A percentile compares a stretch with the other conserved stretches of the same genome.
phyloP scores from a whole-genome alignment of 2,797 vertebrate species.

The Hirundo rustica region DNA sequence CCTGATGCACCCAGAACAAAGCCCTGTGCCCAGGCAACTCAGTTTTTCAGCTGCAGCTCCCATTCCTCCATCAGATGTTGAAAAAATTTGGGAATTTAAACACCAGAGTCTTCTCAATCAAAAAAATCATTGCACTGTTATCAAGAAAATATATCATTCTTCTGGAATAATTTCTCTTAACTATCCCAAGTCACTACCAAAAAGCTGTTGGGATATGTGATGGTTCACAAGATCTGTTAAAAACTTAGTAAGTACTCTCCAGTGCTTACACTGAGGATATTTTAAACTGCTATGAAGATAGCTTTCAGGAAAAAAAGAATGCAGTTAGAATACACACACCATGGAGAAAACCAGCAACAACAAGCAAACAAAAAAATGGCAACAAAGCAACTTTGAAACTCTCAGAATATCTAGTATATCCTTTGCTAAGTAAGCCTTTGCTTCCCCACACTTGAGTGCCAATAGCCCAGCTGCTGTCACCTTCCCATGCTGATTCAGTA shows the following conservation, averaged over 20 bases:
- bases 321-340: background rate
- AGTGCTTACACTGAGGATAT: background rate
- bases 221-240: background rate
- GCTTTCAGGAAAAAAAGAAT: background rate
- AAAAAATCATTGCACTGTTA: background rate
- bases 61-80: background rate
- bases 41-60: background rate
- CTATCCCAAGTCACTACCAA: background rate
- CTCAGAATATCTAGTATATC: background rate
- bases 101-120: background rate
- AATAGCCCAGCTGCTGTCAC: background rate
- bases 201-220: background rate
- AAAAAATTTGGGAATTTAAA: background rate
- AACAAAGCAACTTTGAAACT: background rate
- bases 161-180: background rate
- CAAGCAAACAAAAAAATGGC: background rate
- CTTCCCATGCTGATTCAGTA: background rate
- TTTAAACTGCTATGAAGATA: background rate
- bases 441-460: background rate
- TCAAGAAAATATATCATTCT: background rate
- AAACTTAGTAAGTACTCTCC: background rate
- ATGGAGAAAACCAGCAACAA: background rate
- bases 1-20: background rate
- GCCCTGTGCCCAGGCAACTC: rapidly evolving
- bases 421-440: background rate